phyloP scores from a whole-genome alignment of 2,797 vertebrate species.

The Mus caroli region DNA sequence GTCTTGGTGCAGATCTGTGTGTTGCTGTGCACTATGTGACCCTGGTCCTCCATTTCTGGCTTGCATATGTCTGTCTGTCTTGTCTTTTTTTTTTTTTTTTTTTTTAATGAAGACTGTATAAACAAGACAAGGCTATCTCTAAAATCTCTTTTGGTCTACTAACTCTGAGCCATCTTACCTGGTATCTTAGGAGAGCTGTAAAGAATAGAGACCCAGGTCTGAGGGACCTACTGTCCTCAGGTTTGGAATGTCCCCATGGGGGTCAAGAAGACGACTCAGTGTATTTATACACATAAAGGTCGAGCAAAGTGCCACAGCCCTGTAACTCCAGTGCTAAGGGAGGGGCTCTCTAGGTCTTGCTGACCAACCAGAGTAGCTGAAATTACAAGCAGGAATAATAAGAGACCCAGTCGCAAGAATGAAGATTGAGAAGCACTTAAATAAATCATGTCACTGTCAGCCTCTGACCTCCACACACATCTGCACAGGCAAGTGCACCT shows the following conservation, averaged over 20 bases:
- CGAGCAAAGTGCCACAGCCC: not conserved
- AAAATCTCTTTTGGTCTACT: not conserved
- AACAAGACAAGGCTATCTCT: not conserved
- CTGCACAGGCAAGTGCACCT: not conserved
- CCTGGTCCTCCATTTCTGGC: not conserved
- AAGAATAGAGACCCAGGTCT: not conserved
- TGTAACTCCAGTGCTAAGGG: not conserved
- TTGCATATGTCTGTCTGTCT: not conserved
- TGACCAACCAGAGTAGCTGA: not conserved
- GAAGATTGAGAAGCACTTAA: not conserved
- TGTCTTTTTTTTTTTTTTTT: not conserved
- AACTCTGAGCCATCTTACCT: not conserved
- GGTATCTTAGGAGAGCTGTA: not conserved
- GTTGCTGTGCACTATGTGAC: not conserved
- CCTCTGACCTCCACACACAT: too few relatives aligned
- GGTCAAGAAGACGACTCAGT: not conserved
- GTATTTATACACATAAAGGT: not conserved
- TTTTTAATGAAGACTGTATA: not conserved
- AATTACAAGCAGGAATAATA: not conserved
- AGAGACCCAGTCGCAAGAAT: not conserved
- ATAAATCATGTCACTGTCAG: not conserved
- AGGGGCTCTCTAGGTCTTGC: not conserved
- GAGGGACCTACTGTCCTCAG: not conserved
- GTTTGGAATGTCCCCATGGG: not conserved
- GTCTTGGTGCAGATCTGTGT: not conserved